Evolutionary conservation across 2,888 invertebrate genomes (phyloP).

Genomic region (Agrotis clavis): DNA sequence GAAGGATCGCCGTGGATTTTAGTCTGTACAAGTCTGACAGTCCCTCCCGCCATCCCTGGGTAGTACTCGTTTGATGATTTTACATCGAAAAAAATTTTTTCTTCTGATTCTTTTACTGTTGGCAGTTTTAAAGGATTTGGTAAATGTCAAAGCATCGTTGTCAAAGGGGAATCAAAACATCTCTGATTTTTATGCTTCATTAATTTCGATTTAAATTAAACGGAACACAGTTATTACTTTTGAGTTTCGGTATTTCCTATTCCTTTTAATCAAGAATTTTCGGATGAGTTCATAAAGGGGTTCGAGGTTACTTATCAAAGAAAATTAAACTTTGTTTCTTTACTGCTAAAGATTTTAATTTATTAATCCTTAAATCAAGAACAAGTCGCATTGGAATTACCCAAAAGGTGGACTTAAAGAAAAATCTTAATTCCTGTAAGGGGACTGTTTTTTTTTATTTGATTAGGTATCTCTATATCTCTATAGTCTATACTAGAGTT

Average conservation of each 20-base stretch:
- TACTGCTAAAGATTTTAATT: slow-evolving; percentile 6
- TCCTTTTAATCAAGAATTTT: slow-evolving; percentile 24
- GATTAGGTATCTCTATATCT: too few relatives aligned
- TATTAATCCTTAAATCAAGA: slow-evolving; percentile 35
- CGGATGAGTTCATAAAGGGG: slow-evolving; percentile 20
- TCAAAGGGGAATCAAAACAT: neutral
- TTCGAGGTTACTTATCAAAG: slow-evolving; percentile 24
- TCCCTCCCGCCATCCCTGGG: too few relatives aligned
- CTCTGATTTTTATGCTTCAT: neutral
- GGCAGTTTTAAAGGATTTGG: neutral
- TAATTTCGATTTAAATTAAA: slow-evolving; percentile 30
- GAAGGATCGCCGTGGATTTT: too few relatives aligned
- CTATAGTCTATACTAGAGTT: too few relatives aligned
- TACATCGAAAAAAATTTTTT: too few relatives aligned
- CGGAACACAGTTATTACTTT: slow-evolving; percentile 20
- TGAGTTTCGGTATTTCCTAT: slow-evolving; percentile 13
- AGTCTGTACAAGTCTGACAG: too few relatives aligned
- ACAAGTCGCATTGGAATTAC: slow-evolving; percentile 26
- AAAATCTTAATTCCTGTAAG: slow-evolving; percentile 12
- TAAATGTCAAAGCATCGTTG: neutral
- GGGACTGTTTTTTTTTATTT: too few relatives aligned
- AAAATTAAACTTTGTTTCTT: slow-evolving; percentile 49
- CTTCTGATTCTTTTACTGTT: neutral
- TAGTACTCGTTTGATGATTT: too few relatives aligned
- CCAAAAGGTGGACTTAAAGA: slow-evolving; percentile 11